phyloP scores from a whole-genome alignment of 2,888 invertebrate genomes.

The Loripinus fragilis region DNA sequence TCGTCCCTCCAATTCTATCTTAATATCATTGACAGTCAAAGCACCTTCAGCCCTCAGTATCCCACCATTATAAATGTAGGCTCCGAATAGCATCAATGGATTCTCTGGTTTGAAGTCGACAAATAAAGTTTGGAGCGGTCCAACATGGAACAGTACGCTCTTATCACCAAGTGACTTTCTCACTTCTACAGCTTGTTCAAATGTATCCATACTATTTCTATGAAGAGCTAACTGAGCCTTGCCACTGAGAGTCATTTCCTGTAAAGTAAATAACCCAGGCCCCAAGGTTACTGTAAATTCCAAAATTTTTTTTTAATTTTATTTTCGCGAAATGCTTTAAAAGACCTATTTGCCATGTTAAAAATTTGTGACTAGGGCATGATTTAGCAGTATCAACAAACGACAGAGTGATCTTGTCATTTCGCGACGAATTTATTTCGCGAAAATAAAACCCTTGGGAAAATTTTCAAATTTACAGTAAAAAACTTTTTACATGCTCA shows the following conservation, averaged over 20 bases:
- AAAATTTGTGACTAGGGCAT: too few species aligned
- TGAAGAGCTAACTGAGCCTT: conserved; percentile 71
- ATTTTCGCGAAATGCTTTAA: too few species aligned
- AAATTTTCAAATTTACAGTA: too few species aligned
- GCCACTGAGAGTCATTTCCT: conserved; percentile 64
- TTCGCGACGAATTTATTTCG: too few species aligned
- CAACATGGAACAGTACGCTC: conserved; percentile 38
- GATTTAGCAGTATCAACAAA: too few species aligned
- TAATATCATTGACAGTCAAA: conserved; percentile 67
- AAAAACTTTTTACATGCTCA: too few species aligned
- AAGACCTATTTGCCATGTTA: too few species aligned
- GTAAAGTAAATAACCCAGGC: too few species aligned
- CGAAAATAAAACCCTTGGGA: too few species aligned
- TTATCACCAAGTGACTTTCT: conserved; percentile 60
- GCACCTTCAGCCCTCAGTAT: conserved; percentile 57
- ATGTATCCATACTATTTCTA: conserved; percentile 61
- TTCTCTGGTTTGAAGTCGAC: conserved; percentile 66
- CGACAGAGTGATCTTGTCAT: too few species aligned
- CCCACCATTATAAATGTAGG: conserved; percentile 67
- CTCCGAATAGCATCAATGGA: conserved; percentile 72
- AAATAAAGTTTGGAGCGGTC: conserved; percentile 64
- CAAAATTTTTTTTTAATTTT: too few species aligned
- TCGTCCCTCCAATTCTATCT: conserved; percentile 63
- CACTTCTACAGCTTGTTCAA: conserved; percentile 64
- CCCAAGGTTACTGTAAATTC: too few species aligned